Evolutionary conservation across 1,140 invertebrate species (phyloP), one percentile per base, ranked within the genome.

Genomic region (Tetragonula clypearis): DNA sequence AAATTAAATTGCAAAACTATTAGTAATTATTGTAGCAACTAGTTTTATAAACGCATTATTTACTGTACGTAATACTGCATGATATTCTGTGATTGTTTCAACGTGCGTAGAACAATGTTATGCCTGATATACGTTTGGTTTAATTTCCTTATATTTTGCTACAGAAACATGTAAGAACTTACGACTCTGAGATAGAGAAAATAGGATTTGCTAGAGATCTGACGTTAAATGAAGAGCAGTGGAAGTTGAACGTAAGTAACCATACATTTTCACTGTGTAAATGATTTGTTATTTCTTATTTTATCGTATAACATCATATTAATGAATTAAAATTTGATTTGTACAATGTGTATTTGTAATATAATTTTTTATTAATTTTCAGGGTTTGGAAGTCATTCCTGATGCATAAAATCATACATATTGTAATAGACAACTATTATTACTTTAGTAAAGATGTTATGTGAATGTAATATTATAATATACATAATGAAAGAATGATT

Each of bases 341-440:
- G 84, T 23, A 14, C 26, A 21, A 23, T 15, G 41, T 49, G 41
- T 8, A 65, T 30, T 66, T n/a, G 11, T n/a, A n/a, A 79, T 41
- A 23, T 15, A 41, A 35, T 80, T 74, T 41, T 41, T 86, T 55
- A 0, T 53, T 60, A 19, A 41, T 79, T 91, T 80, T 21, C 58
- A 92, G 91, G 90, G 82, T 72, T 72, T 89, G 65, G 86, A 89
- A 30, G 74, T 71, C 30, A 77, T 92, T 75, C 90, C 91, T 56
- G 86, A 92, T 68, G 72, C 85, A 17, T 90, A 87, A 77, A 62
- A 35, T 30, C 73, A 74, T 35, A 79, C 60, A 26, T 9, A 35
- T 14, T 65, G 56, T 23, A 73, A 17, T 17, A 60, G 26, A 3
- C 30, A 56, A 60, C 11, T 5, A 19, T 9, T 41, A 75, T 49